phyloP scores from a whole-genome alignment of 2,797 vertebrate species.

The Mormyrus proboscirostris region DNA sequence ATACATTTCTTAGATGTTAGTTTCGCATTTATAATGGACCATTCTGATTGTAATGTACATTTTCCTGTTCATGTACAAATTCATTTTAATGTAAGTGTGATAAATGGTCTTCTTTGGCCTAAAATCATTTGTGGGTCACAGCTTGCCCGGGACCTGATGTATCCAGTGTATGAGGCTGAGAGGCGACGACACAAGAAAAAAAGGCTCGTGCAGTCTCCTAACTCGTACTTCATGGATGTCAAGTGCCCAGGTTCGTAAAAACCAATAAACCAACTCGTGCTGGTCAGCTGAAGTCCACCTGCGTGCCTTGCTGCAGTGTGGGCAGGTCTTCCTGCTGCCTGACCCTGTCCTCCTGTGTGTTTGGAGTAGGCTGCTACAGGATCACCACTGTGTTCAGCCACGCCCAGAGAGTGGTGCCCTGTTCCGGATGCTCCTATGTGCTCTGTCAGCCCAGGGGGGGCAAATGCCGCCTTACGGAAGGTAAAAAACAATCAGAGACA shows the following conservation, averaged over 20 bases:
- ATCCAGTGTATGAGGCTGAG: conserved; percentile 43
- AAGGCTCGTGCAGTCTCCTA: conserved; percentile 59
- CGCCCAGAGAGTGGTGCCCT: conserved; percentile 55
- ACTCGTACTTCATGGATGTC: conserved; percentile 67
- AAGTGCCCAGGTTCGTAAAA: conserved; percentile 54
- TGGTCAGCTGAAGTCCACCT: not conserved
- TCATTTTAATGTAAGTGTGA: not conserved
- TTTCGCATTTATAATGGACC: not conserved
- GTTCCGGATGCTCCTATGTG: conserved; percentile 51
- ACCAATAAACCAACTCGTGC: not conserved
- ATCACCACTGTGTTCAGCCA: conserved; percentile 66
- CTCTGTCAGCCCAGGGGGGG: conserved; percentile 57
- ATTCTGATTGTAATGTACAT: not conserved
- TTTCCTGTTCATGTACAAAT: not conserved
- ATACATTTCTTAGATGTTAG: not conserved
- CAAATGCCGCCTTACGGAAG: conserved; percentile 57
- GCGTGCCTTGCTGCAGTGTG: not conserved
- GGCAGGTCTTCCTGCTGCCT: not conserved
- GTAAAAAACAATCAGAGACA: conserved; percentile 31
- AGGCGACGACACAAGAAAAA: conserved; percentile 59
- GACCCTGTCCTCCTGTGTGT: no score
- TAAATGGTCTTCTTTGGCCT: not conserved
- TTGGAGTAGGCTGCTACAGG: conserved; percentile 54
- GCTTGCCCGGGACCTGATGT: conserved; percentile 50
- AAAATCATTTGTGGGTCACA: conserved; percentile 20